Evolutionary conservation across 1,140 invertebrate species (phyloP), one percentile per base, ranked within the genome.

Genomic region (Planococcus citri): DNA sequence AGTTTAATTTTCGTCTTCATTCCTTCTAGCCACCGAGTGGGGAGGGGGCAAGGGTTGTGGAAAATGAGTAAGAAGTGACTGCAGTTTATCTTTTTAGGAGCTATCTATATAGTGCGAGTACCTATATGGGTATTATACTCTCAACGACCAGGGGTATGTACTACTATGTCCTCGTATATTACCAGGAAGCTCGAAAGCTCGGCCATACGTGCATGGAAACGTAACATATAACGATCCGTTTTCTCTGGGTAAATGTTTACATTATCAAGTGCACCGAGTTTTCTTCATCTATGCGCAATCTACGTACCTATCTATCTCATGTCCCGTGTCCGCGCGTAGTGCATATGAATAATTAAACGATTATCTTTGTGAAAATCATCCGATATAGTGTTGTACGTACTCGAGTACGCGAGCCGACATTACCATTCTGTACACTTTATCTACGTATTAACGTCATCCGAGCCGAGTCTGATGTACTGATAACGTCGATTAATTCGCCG

Each of bases 321-420:
- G 12, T 3, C 29, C 12, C 12, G 12, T 33, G 29, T 33, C 29
- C 41, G 41, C 17, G 10, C 17, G 3, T 6, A 51, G 41, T n/a
- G n/a, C n/a, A 51, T 51, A 51, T 51, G 41, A 51, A 51, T 51
- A 51, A 51, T 51, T 51, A 51, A 51, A 20, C n/a, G 41, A 51
- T 51, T 9, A 51, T 51, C 41, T 51, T 20, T n/a, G 41, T 3
- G n/a, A n/a, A 51, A 51, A 3, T 51, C 41, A 20, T 51, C 41
- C 6, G 41, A 14, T 51, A 51, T 33, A 33, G 29, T 33, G 29
- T 33, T 33, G 41, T n/a, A 12, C 29, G 41, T n/a, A 51, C 6
- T 51, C 41, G 41, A 51, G 41, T 51, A 51, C 6, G 17, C n/a
- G 10, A n/a, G 2, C 41, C 2, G 12, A 3, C 12, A 20, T 51